Evolutionary conservation across 2,113 vertebrate genomes (phyloP).

Genomic region (human (Homo sapiens)): DNA sequence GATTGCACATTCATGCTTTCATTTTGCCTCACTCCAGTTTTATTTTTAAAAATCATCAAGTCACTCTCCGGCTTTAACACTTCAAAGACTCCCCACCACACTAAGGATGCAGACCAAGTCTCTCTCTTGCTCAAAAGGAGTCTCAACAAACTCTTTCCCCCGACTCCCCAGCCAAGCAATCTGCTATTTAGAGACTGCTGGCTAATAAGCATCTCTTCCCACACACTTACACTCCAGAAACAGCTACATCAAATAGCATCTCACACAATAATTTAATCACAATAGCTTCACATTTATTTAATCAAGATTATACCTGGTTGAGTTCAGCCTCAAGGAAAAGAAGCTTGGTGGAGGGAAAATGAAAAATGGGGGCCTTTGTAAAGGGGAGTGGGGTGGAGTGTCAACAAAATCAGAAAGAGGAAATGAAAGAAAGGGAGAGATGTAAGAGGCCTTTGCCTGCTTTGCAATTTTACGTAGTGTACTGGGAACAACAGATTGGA

Average conservation of each 20-base stretch:
- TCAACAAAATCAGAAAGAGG: slow-evolving; percentile 5
- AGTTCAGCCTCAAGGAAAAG: slow-evolving; percentile 3
- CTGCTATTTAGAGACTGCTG: background rate
- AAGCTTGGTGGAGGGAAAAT: background rate
- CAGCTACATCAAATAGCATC: background rate
- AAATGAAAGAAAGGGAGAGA: background rate
- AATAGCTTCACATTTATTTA: background rate
- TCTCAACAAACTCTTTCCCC: background rate
- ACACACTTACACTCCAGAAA: slow-evolving; percentile 3
- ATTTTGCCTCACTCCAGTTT: background rate
- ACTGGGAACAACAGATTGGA: background rate
- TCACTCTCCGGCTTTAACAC: background rate
- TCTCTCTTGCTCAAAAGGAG: background rate
- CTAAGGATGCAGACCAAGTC: background rate
- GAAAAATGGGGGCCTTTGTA: background rate
- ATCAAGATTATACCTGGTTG: background rate
- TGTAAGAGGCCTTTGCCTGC: background rate
- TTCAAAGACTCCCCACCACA: background rate
- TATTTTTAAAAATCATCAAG: background rate
- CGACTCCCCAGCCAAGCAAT: background rate
- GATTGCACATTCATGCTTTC: background rate
- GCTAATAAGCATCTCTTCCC: background rate
- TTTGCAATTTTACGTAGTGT: background rate
- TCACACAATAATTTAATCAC: background rate
- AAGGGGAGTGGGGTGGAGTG: background rate